phyloP scores from a whole-genome alignment of 92 coral and sea anemone genomes.

The Palythoa heliodiscus region DNA sequence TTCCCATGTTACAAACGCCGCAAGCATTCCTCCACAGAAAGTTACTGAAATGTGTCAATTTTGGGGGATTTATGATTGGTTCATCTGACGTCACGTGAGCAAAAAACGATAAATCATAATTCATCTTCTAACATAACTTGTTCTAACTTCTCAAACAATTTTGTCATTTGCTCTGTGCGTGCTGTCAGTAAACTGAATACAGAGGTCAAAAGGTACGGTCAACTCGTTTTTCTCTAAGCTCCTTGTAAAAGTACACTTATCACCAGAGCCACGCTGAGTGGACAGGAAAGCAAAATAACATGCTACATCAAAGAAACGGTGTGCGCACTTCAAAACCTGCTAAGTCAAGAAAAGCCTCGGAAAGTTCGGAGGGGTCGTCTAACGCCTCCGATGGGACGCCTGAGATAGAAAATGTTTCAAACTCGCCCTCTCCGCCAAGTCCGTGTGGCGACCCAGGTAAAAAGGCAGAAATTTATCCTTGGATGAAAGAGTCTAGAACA shows the following conservation, averaged over 20 bases:
- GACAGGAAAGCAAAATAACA: constrained; percentile 52
- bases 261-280: constrained; percentile 54
- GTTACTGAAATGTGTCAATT: constrained; percentile 43
- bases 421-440: constrained; percentile 36
- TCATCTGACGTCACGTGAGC: constrained; percentile 64
- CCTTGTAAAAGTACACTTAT: constrained; percentile 35
- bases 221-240: constrained; percentile 50
- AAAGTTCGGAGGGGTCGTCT: constrained; percentile 44
- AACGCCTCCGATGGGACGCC: constrained; percentile 32
- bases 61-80: constrained; percentile 65
- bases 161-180: constrained; percentile 39
- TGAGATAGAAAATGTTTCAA: constrained; percentile 32
- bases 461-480: constrained; percentile 73
- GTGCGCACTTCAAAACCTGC: constrained; percentile 31
- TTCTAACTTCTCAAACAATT: constrained; percentile 48
- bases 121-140: constrained; percentile 71
- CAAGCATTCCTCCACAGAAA: constrained; percentile 42
- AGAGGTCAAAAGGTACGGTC: constrained; percentile 77
- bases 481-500: constrained; percentile 96
- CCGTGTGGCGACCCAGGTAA: constrained; percentile 25
- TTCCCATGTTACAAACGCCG: constrained; percentile 13
- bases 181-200: constrained; percentile 58
- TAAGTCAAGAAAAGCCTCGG: constrained; percentile 37
- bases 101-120: constrained; percentile 78
- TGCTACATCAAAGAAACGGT: constrained; percentile 32